Conservation (phyloP, 2,113 vertebrate genomes). For the Callipepla californica region DNA sequence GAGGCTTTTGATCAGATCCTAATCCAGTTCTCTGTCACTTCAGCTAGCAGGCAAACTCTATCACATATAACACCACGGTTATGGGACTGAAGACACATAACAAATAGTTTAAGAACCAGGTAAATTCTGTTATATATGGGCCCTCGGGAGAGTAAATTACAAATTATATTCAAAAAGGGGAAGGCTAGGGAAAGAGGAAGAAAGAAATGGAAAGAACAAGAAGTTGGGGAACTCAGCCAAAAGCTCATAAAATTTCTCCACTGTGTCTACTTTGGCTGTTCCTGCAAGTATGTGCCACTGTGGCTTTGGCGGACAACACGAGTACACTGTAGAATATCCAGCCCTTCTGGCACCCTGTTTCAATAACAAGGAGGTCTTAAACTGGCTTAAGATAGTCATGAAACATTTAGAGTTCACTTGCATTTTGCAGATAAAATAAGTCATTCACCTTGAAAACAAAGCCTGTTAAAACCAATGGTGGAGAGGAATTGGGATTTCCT, state of each 20-base stretch:
- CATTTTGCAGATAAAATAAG: background rate
- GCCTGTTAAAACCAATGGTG: background rate
- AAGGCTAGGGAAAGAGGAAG: background rate
- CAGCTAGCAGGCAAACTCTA: background rate
- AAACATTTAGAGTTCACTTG: background rate
- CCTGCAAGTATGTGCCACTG: slow-evolving; percentile 50
- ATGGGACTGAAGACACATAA: background rate
- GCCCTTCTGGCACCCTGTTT: background rate
- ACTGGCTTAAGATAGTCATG: background rate
- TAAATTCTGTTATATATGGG: background rate
- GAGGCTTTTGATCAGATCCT: background rate
- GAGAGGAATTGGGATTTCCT: background rate
- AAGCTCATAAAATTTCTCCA: slow-evolving; percentile 42
- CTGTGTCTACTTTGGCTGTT: slow-evolving; percentile 59
- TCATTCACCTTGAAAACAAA: background rate
- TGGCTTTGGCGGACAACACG: background rate
- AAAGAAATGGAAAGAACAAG: slow-evolving; percentile 57
- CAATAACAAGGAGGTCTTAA: background rate
- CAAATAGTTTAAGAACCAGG: background rate
- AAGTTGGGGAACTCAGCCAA: slow-evolving; percentile 6
- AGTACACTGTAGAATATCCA: background rate
- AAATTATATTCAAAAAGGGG: background rate
- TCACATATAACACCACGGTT: background rate
- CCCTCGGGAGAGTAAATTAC: background rate
- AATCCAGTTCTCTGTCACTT: background rate